Conservation (phyloP, 1,140 invertebrate genomes). For the Formica exsecta region DNA sequence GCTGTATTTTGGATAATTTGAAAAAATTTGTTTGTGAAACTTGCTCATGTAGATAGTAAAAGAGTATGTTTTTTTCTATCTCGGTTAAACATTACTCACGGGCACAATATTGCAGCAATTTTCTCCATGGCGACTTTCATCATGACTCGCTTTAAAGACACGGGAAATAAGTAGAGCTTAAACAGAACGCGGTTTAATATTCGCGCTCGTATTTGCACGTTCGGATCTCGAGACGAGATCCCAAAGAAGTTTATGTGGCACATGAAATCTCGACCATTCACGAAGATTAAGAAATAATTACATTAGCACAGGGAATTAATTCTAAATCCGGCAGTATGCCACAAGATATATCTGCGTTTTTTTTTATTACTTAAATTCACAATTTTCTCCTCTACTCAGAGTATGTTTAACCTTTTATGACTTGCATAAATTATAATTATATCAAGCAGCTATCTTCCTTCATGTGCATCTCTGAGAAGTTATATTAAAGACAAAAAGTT, state of each 20-base stretch:
- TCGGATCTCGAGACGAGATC: not conserved
- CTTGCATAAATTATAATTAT: conserved; percentile 7
- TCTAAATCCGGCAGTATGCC: not conserved
- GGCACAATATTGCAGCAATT: conserved; percentile 2
- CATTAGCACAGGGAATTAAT: conserved; percentile 6
- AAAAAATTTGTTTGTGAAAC: not conserved
- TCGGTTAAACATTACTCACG: not conserved
- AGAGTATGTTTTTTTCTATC: not conserved
- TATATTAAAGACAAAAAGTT: not conserved
- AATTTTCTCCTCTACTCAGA: not conserved
- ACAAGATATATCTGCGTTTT: not conserved
- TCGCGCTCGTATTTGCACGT: conserved; percentile 5
- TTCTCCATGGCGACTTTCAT: conserved; percentile 18
- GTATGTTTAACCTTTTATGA: not conserved
- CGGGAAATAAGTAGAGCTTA: conserved; percentile 29
- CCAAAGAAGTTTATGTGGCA: conserved; percentile 26
- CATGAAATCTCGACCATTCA: conserved; percentile 25
- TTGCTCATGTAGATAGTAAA: not conserved
- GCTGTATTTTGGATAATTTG: not conserved
- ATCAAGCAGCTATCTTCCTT: not conserved
- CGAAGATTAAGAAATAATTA: conserved; percentile 44
- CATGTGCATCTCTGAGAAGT: not conserved
- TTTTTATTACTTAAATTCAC: not conserved
- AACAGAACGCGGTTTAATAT: conserved; percentile 22
- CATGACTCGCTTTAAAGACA: conserved; percentile 24